A percentile compares a stretch with the other conserved stretches of the same genome.
phyloP scores from a whole-genome alignment of 2,113 vertebrate species.

The Myxocyprinus asiaticus region DNA sequence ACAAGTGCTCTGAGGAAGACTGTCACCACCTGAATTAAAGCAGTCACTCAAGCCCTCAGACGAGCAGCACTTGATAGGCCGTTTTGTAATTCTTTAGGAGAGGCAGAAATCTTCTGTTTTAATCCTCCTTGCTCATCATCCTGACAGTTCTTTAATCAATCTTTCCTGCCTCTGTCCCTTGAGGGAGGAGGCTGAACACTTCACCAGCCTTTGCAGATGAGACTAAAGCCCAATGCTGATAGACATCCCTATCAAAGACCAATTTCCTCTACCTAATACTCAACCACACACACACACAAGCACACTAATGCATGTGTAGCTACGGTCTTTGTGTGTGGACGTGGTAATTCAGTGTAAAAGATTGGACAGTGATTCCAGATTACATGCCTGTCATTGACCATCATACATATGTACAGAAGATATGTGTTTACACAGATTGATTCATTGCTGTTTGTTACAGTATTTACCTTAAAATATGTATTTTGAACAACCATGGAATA shows the following conservation, averaged over 20 bases:
- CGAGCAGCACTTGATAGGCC: constrained; percentile 30
- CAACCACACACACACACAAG: not conserved
- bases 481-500: no score
- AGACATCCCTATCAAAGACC: constrained; percentile 42
- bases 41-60: constrained; percentile 28
- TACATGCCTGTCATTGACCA: constrained; percentile 22
- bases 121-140: constrained; percentile 41
- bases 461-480: no score
- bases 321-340: not conserved
- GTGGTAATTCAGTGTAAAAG: constrained; percentile 17
- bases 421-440: constrained; percentile 10
- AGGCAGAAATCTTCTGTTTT: constrained; percentile 44
- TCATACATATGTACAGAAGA: constrained; percentile 14
- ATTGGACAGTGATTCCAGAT: constrained; percentile 37
- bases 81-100: constrained; percentile 43
- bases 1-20: constrained; percentile 27
- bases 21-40: constrained; percentile 28
- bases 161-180: constrained; percentile 36
- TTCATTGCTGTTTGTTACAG: no score
- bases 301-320: constrained; percentile 20
- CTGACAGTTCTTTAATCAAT: constrained; percentile 40
- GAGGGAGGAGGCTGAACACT: constrained; percentile 12
- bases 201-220: constrained; percentile 27
- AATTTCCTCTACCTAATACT: constrained; percentile 35
- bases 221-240: constrained; percentile 35